Base-by-base conservation (phyloP, 1,140 invertebrate genomes). In the Aphelinus atriplicis region DNA sequence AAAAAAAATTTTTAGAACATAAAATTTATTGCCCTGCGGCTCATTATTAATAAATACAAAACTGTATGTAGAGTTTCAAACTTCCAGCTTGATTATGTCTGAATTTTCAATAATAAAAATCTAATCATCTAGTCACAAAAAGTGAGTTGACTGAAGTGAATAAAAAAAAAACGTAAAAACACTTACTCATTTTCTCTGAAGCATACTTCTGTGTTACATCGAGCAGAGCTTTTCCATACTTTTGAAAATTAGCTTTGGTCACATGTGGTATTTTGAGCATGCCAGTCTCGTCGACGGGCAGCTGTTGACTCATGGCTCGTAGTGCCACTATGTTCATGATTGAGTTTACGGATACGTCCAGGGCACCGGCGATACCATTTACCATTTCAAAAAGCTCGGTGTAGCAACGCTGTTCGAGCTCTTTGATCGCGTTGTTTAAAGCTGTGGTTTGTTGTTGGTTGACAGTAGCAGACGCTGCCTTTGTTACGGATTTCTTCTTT, bases 241-340 rank as follows among this genome's bases (percentile, higher is more conserved):
- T 97, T 50, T 94, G 91, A 81, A 93, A 96, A 85, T 97, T 97
- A 7, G 94, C 94, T 84, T 92, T 90, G 0, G 96, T 97, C 1
- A 98, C 93, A 80, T 97, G 95, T 51, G 95, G 94, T 79, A 98
- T 93, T 79, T 91, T 88, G 62, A 96, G 86, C 93, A 97, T 95
- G 73, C 94, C 93, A 73, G 92, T 91, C 73, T 91, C 89, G 3
- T 89, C 91, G 70, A 91, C 90, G 0, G 96, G 96, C 79, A 97
- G 85, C 63, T 90, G 87, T 69, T 92, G 88, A 1, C 95, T 92
- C 94, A 98, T 95, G 2, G 91, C 91, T 79, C 92, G 91, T 2
- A 87, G 74, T 53, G 90, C 90, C 68, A 89, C 86, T 75, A 91
- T 88, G 76, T 89, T 90, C 85, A 93, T 91, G 45, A 93, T 88